Base-by-base conservation (phyloP, 2,888 invertebrate species). In the Dusona sp. region DNA sequence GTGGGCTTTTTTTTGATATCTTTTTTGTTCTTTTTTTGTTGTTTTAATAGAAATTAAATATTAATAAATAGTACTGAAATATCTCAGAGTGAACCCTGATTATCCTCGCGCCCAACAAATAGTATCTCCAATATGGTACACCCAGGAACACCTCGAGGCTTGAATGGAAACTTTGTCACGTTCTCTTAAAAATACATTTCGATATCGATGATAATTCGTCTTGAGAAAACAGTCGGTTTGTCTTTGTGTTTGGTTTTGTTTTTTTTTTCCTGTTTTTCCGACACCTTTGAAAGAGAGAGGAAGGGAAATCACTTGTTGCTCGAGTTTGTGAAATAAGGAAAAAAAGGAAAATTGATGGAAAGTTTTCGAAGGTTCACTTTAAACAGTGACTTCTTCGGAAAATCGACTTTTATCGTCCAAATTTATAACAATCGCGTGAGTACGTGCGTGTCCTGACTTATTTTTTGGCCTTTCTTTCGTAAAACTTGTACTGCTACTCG, bases 381-480 rank as follows among this genome's bases (percentile, higher is more conserved):
- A 97, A 90, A 97, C 97, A 74, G 97, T 97, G 88, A 97, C 97
- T 94, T 97, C 97, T 94, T 97, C 97, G 67, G 97, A 97, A 94
- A 97, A 97, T 90, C 97, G 95, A 93, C 96, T 97, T 92, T 97
- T 97, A 94, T 97, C 97, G 92, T 97, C 97, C 90, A 97, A 94
- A 94, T 97, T 97, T 89, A 97, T 97, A 90, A 97, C 96, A 91
- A 97, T 97, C n/a, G 97, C 96, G 91, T 97, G 97, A 87, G 97
- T 97, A 91, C 96, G 95, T 19, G 97, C 96, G 90, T 97, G 97
- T 0, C 97, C 97, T 11, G 97, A 96, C 92, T 93, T 93, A 78
- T 90, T 91, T 83, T 88, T 90, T 42, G 83, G 87, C 70, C 86
- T 86, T 38, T 90, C 90, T 78, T 89, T 82, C 48, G 68, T 22